Evolutionary conservation across 1,140 invertebrate species (phyloP).

Genomic region (Drosophila pachea): DNA sequence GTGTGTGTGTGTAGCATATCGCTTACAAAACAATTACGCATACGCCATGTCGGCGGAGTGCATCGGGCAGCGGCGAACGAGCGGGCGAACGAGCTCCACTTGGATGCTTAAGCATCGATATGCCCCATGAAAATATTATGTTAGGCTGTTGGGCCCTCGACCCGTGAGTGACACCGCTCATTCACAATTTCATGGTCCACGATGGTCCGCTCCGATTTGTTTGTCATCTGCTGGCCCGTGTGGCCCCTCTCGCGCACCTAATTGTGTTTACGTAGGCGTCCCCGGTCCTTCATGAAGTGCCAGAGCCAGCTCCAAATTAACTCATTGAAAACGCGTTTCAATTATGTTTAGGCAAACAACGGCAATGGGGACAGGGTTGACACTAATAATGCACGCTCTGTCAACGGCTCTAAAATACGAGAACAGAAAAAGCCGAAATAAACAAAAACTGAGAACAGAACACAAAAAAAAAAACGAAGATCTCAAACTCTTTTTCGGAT

Average conservation of each 20-base stretch:
- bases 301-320: conserved; percentile 59
- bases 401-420: conserved; percentile 20
- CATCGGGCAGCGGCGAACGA: conserved; percentile 39
- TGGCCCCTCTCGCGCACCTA: conserved; percentile 55
- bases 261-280: conserved; percentile 76
- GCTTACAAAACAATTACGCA: conserved; percentile 68
- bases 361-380: conserved; percentile 47
- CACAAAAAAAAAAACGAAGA: conserved; percentile 13
- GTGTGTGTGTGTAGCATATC: conserved; percentile 39
- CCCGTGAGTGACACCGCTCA: conserved; percentile 40
- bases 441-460: background rate
- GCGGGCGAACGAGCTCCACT: conserved; percentile 32
- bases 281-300: conserved; percentile 34
- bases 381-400: conserved; percentile 53
- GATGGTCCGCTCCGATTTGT: conserved; percentile 63
- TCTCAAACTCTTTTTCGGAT: conserved; percentile 52
- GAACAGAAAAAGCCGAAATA: background rate
- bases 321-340: conserved; percentile 73
- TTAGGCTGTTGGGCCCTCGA: conserved; percentile 48
- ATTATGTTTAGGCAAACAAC: conserved; percentile 74
- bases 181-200: conserved; percentile 35
- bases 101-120: conserved; percentile 64
- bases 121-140: conserved; percentile 74
- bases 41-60: conserved; percentile 58
- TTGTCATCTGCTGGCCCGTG: conserved; percentile 70